Evolutionary conservation across 1,140 invertebrate species (phyloP).

Genomic region (Sminthurides bifidus): DNA sequence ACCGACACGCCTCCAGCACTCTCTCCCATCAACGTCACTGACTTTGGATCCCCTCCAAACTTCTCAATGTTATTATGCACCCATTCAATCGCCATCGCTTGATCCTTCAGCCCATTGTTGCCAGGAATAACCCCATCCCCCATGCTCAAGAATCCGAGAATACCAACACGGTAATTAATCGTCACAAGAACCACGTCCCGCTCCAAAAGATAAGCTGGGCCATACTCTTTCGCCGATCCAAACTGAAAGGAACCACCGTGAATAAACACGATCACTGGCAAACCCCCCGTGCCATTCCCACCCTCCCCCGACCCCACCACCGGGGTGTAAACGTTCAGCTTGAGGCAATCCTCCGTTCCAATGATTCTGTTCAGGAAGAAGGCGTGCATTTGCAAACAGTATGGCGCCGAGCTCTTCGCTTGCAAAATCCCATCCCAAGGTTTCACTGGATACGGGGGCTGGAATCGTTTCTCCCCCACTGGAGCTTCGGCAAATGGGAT

Average conservation of each 20-base stretch:
- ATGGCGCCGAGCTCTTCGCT: conserved; percentile 9
- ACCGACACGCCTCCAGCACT: conserved; percentile 2
- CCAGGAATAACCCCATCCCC: background rate
- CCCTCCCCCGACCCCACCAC: background rate
- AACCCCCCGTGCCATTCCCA: background rate
- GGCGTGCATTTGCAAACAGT: conserved; percentile 18
- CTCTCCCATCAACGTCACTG: background rate
- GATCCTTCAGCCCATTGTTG: conserved; percentile 1
- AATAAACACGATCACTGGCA: conserved; percentile 44
- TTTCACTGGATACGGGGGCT: conserved; percentile 13
- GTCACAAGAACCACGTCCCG: conserved; percentile 29
- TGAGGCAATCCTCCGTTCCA: conserved; percentile 16
- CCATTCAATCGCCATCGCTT: conserved; percentile 1
- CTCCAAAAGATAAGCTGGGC: conserved; percentile 30
- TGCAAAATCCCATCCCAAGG: conserved; percentile 13
- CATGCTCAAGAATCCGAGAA: conserved; percentile 23
- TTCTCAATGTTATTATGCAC: background rate
- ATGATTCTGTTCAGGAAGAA: conserved; percentile 3
- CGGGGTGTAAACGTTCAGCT: conserved; percentile 13
- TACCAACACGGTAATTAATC: conserved; percentile 31
- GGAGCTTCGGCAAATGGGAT: conserved; percentile 22
- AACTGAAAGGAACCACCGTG: conserved; percentile 38
- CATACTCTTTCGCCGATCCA: conserved; percentile 21
- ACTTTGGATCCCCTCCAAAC: background rate
- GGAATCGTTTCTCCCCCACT: background rate